A percentile compares a stretch with the other conserved stretches of the same genome.
phyloP scores from a whole-genome alignment of 2,797 vertebrate genomes.

The Pogonophryne albipinna region DNA sequence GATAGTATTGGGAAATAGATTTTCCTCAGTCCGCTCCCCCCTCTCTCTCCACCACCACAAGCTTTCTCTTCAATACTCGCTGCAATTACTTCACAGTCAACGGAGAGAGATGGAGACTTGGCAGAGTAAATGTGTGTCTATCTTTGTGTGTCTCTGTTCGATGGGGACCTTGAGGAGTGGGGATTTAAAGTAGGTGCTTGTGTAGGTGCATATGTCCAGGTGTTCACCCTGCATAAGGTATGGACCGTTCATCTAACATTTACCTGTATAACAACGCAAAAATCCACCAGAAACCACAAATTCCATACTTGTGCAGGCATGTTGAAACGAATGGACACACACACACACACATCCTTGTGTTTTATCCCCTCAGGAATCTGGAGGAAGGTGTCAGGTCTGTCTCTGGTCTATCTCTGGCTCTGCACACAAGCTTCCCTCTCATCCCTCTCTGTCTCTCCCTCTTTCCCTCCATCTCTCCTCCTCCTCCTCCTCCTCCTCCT shows the following conservation, averaged over 20 bases:
- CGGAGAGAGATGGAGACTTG: constrained; percentile 69
- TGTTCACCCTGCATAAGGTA: constrained; percentile 50
- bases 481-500: constrained; percentile 70
- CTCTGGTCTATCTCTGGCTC: constrained; percentile 79
- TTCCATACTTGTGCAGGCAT: constrained; percentile 73
- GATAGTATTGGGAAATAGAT: constrained; percentile 93
- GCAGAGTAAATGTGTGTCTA: constrained; percentile 66
- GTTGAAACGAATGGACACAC: constrained; percentile 59
- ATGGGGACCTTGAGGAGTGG: neutral
- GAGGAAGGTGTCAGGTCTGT: constrained; percentile 82
- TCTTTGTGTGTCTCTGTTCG: constrained; percentile 24
- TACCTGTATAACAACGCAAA: constrained; percentile 60
- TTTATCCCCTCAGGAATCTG: constrained; percentile 79
- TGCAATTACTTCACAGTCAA: constrained; percentile 81
- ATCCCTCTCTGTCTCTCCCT: constrained; percentile 69
- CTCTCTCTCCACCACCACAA: constrained; percentile 65
- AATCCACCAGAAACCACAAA: constrained; percentile 56
- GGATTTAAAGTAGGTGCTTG: constrained; percentile 51
- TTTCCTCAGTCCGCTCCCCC: constrained; percentile 72
- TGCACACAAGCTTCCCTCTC: constrained; percentile 62
- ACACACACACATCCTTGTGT: constrained; percentile 46
- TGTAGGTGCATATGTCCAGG: constrained; percentile 51
- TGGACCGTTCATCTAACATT: constrained; percentile 55
- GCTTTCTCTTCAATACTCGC: constrained; percentile 76
- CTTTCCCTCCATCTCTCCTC: constrained; percentile 50